Conservation (phyloP, 2,797 vertebrate genomes). For the Jordanella pulchra region DNA sequence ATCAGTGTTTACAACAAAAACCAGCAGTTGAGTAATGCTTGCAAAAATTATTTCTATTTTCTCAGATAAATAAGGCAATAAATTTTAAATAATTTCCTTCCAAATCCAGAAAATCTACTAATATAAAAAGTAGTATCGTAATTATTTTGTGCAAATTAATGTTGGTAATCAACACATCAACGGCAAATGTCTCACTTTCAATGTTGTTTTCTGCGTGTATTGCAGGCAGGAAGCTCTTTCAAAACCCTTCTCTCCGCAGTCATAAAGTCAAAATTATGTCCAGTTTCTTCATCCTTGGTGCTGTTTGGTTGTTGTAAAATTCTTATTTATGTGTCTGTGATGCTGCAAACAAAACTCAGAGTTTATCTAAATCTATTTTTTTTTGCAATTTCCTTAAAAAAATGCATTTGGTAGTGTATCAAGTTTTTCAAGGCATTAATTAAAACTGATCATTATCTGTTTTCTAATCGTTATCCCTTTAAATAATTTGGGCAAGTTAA, state of each 20-base stretch:
- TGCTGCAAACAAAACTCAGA: neutral
- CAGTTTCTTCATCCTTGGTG: neutral
- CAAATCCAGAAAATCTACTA: too few species aligned
- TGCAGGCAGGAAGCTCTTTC: neutral
- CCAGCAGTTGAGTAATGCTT: neutral
- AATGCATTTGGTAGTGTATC: neutral
- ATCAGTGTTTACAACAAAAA: neutral
- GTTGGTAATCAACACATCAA: too few species aligned
- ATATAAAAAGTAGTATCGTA: too few species aligned
- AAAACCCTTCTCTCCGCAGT: neutral
- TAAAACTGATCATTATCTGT: neutral
- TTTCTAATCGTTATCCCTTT: neutral
- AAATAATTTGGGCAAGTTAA: neutral
- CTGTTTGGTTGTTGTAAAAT: neutral
- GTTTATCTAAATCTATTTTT: neutral
- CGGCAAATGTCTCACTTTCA: neutral
- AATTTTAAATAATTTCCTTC: neutral
- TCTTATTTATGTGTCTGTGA: neutral
- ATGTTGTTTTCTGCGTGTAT: neutral
- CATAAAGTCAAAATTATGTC: neutral
- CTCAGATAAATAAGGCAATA: neutral
- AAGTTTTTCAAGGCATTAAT: neutral
- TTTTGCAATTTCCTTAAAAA: neutral
- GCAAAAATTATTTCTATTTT: neutral
- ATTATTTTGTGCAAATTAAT: too few species aligned